These are phyloP conservation scores for Parauchenoglanis punctatus DNA, from an alignment of 2,797 vertebrate genomes.

Conservation along the genomic window DNA sequence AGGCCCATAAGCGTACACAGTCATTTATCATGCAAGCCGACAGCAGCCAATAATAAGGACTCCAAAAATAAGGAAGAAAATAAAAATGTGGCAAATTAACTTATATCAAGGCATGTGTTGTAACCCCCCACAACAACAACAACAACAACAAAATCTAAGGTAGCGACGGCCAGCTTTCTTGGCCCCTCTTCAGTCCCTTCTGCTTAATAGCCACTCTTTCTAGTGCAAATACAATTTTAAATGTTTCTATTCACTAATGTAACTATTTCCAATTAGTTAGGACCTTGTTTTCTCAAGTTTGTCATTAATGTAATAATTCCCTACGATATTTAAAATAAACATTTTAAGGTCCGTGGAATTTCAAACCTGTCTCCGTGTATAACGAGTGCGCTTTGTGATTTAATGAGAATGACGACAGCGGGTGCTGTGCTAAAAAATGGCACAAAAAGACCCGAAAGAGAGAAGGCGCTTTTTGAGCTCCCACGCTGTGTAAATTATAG, in stretches of 20 bases:
- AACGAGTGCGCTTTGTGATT: constrained; percentile 80
- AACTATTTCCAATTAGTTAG: constrained; percentile 80
- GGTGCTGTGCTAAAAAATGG: constrained; percentile 34
- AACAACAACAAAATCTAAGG: not conserved
- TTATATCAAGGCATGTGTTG: constrained; percentile 69
- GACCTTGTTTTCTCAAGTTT: constrained; percentile 67
- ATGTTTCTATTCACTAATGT: constrained; percentile 92
- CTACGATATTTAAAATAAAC: constrained; percentile 95
- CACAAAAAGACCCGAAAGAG: not conserved
- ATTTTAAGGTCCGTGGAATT: constrained; percentile 89
- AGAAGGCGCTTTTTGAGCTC: constrained; percentile 61
- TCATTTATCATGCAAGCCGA: constrained; percentile 67
- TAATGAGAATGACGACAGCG: constrained; percentile 79
- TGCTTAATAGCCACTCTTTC: constrained; percentile 84
- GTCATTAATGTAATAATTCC: constrained; percentile 92
- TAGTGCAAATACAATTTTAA: constrained; percentile 89
- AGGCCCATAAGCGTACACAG: constrained; percentile 66
- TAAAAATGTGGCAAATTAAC: constrained; percentile 52
- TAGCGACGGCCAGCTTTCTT: not conserved
- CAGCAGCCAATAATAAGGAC: constrained; percentile 53
- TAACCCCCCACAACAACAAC: not conserved
- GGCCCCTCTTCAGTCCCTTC: constrained; percentile 66
- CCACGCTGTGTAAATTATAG: constrained; percentile 95
- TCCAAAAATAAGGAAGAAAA: not conserved
- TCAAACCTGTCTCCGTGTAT: constrained; percentile 87